Percentiles rank a stretch among this genome's conserved stretches.
Conservation (phyloP, 2,113 vertebrate species). For the Muscicapa adusta region DNA sequence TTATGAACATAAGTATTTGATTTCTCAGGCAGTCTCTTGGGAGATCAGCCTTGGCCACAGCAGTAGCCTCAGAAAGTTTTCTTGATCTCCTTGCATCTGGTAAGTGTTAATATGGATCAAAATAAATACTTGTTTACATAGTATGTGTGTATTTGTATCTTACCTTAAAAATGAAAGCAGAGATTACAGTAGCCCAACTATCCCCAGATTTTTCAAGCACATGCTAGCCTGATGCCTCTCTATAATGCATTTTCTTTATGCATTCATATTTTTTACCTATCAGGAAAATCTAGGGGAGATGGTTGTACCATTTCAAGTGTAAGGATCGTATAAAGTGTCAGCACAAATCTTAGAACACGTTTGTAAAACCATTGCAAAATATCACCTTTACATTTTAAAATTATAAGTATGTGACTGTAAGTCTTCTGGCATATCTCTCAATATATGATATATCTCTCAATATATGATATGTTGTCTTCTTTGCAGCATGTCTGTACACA, state of each 20-base stretch:
- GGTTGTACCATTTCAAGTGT: neutral
- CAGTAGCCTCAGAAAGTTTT: neutral
- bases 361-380: neutral
- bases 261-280: neutral
- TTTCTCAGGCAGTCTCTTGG: neutral
- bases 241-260: neutral
- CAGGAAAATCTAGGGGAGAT: neutral
- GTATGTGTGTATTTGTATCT: neutral
- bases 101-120: slow-evolving; percentile 17
- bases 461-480: neutral
- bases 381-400: neutral
- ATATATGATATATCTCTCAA: no score
- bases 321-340: neutral
- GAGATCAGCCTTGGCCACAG: neutral
- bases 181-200: neutral
- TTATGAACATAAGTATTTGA: neutral
- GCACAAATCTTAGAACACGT: neutral
- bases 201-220: neutral
- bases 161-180: neutral
- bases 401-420: neutral
- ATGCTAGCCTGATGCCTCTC: neutral
- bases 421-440: neutral
- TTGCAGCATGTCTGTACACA: neutral
- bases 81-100: slow-evolving; percentile 23
- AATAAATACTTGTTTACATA: slow-evolving; percentile 19